phyloP scores from a whole-genome alignment of 2,113 vertebrate species.

The Ahaetulla prasina region DNA sequence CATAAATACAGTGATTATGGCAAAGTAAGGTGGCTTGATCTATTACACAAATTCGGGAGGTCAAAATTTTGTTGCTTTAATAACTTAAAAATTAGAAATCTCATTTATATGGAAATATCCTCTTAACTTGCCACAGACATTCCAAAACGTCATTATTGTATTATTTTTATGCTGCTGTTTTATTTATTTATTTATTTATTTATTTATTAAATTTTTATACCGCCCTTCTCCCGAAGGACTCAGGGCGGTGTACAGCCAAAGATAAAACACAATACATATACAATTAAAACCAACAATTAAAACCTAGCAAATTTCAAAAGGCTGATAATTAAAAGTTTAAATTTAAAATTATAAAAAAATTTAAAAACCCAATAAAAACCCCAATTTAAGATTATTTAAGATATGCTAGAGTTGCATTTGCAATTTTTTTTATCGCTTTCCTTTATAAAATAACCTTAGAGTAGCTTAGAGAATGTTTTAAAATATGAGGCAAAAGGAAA shows the following conservation, averaged over 20 bases:
- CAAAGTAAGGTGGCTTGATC: neutral
- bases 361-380: too few species aligned
- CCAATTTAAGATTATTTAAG: too few species aligned
- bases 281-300: too few species aligned
- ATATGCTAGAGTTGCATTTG: neutral
- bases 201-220: too few species aligned
- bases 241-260: too few species aligned
- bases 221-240: too few species aligned
- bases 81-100: neutral
- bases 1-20: neutral
- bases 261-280: too few species aligned
- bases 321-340: too few species aligned
- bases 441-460: neutral
- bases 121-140: neutral
- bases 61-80: neutral
- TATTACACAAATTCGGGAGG: neutral
- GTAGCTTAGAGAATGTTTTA: neutral
- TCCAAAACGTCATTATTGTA: neutral
- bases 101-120: neutral
- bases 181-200: too few species aligned
- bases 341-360: too few species aligned
- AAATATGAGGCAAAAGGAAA: neutral
- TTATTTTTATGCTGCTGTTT: neutral
- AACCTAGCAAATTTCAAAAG: too few species aligned
- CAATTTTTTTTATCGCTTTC: neutral